Evolutionary conservation across 2,113 vertebrate species (phyloP).

Genomic region (Urocolius indicus): DNA sequence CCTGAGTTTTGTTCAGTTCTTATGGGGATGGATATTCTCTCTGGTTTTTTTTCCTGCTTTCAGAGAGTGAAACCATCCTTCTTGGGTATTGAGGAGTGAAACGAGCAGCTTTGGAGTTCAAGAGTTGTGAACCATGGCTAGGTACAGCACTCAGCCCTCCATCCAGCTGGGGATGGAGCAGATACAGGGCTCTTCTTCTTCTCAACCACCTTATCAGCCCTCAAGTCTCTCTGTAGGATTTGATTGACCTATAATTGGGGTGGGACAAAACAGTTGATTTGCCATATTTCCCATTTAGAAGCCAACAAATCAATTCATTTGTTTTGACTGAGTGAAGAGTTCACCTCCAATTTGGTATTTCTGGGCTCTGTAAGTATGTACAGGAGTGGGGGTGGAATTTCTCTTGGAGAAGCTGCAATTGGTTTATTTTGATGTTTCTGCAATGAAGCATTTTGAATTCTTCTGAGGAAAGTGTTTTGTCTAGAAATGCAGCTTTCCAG

Average conservation of each 20-base stretch:
- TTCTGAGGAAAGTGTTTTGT: neutral
- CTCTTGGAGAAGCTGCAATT: neutral
- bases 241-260: neutral
- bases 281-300: neutral
- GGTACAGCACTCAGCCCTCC: neutral
- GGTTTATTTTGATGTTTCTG: neutral
- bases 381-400: neutral
- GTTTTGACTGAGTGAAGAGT: neutral
- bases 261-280: neutral
- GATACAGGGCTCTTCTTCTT: too few species aligned
- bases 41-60: neutral
- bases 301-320: neutral
- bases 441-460: neutral
- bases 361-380: neutral
- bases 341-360: neutral
- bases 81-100: neutral
- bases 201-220: fast-evolving
- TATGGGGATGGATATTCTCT: neutral
- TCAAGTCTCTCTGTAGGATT: neutral
- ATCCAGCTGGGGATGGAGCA: too few species aligned
- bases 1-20: neutral
- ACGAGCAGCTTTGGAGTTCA: neutral
- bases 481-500: neutral
- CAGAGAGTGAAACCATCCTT: neutral
- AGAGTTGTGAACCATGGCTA: neutral